Evolutionary conservation across 2,113 vertebrate species (phyloP).

Genomic region (Silurus glanis): DNA sequence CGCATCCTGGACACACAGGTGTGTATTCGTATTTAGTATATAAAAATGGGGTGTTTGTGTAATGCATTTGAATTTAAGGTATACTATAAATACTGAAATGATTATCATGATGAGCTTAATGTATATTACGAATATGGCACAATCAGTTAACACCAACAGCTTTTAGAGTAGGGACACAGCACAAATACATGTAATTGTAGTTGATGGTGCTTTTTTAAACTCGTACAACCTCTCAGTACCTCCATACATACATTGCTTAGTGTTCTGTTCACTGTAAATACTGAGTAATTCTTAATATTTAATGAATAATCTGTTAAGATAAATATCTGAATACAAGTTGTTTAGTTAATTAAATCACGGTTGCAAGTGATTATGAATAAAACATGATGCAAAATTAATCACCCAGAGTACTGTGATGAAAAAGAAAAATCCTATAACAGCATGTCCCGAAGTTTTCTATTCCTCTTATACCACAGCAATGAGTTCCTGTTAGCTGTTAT

Average conservation of each 20-base stretch:
- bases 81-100: background rate
- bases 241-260: background rate
- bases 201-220: background rate
- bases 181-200: too few relatives aligned
- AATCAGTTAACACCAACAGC: too few relatives aligned
- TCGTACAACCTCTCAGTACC: background rate
- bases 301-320: background rate
- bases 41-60: background rate
- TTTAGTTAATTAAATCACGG: background rate
- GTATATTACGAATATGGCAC: too few relatives aligned
- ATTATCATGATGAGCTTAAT: background rate
- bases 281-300: background rate
- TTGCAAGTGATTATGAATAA: background rate
- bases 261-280: background rate
- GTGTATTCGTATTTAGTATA: background rate
- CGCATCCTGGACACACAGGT: constrained; percentile 88
- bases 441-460: background rate
- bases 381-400: background rate
- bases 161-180: too few relatives aligned
- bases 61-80: background rate
- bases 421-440: background rate
- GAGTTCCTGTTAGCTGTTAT: background rate
- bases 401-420: background rate
- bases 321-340: background rate
- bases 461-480: background rate